phyloP scores from a whole-genome alignment of 2,113 vertebrate species.

The Colinus virginianus region DNA sequence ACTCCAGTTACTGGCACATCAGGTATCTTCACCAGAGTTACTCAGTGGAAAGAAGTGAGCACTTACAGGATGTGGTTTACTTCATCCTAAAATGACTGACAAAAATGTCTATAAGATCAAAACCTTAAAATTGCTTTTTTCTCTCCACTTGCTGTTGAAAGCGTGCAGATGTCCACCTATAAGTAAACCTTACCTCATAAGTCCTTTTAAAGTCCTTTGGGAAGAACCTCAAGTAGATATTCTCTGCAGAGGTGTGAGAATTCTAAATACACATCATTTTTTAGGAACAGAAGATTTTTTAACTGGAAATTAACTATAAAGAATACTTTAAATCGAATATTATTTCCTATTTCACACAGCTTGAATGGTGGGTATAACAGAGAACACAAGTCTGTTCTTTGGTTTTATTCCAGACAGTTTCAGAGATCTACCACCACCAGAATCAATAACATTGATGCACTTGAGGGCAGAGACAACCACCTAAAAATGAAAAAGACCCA shows the following conservation, averaged over 20 bases:
- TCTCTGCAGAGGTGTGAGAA: background rate
- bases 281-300: background rate
- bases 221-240: background rate
- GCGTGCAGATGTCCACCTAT: background rate
- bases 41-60: background rate
- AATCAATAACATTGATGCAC: background rate
- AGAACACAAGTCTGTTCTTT: background rate
- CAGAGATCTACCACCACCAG: background rate
- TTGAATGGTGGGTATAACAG: background rate
- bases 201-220: background rate
- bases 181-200: background rate
- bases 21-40: background rate
- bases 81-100: background rate
- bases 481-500: background rate
- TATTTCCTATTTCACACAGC: fast-evolving
- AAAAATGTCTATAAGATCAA: background rate
- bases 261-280: background rate
- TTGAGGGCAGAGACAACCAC: background rate
- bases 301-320: background rate
- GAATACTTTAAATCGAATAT: background rate
- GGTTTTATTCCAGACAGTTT: background rate
- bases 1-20: background rate
- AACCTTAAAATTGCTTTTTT: background rate
- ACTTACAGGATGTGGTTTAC: background rate
- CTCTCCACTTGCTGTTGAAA: background rate